Base-by-base conservation (phyloP, 2,888 invertebrate genomes). In the Hirtodrosophila alboralis region DNA sequence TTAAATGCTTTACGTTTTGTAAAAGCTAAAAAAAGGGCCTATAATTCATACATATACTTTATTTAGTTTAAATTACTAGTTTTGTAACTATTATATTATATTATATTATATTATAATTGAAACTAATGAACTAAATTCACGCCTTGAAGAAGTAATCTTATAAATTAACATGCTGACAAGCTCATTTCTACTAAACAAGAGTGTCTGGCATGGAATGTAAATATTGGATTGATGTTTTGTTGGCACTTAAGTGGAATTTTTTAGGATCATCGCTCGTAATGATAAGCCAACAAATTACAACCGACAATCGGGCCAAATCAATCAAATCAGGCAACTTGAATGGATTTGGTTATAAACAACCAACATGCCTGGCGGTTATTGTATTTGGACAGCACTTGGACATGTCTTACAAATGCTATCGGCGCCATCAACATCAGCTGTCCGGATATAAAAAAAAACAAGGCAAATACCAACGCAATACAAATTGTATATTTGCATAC, bases 401-500 rank as follows among this genome's bases (percentile, higher is more conserved):
- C 34, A 44, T 63, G 71, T 74, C 74, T 45, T 40, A 36, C n/a
- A 40, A 44, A 61, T 13, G 37, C 41, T 31, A 56, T 38, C 44
- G 33, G 12, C 38, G 47, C 41, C 59, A 69, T 60, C 48, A 57
- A 51, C 57, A 53, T 57, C 77, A 80, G 84, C 80, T 84, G 81
- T 73, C 60, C 56, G 27, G 45, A 56, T 59, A 64, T 75, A 51
- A 63, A 70, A 61, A n/a, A n/a, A n/a, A n/a, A n/a, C n/a, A n/a
- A 37, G 40, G 23, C 37, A 57, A 34, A 45, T 70, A 58, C 28
- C 60, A 59, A 41, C 16, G 52, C 28, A 26, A 34, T 43, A 34
- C 28, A 33, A 52, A 68, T 68, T 45, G 48, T 31, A 44, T 83
- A 79, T 77, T 80, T 80, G 86, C 79, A 83, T 83, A 66, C 41